Evolutionary conservation across 2,797 vertebrate genomes (phyloP), one percentile per base, ranked within the genome.

Genomic region (Sebastes baramenuke): DNA sequence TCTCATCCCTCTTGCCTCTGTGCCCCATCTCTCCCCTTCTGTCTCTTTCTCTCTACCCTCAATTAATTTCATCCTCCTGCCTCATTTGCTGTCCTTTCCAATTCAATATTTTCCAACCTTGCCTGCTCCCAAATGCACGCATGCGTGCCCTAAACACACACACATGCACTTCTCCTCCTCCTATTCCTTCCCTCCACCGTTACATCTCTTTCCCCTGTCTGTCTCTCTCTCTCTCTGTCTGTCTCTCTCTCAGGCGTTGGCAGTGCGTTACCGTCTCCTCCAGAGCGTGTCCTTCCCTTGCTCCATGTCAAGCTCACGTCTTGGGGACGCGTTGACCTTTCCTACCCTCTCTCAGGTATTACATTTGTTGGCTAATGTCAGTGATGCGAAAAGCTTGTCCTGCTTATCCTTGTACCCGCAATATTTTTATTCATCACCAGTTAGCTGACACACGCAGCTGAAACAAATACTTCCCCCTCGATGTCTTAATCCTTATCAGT

Each of bases 41-140:
- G 83, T 89, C 86, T 88, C 86, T 80, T 84, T 80, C 84, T 89
- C 90, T 88, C 86, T 85, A 87, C 90, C 93, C 93, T 91, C 90
- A 92, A 91, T 95, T 94, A 92, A 95, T 93, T 93, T 92, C 90
- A 90, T 93, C 79, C 91, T 91, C 91, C 84, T 88, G 87, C 91
- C 90, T 92, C 92, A 94, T 93, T 92, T 93, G 86, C 92, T 83
- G 84, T 93, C 88, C 92, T 94, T 89, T 91, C 90, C 87, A 88
- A 90, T 93, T 92, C 89, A 88, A 88, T 89, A 75, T 88, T 91
- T 92, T 87, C 84, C 85, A 91, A 89, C 88, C 87, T 87, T 88
- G 90, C 75, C 85, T 80, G 67, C 80, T 89, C 83, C 76, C 88
- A 84, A 87, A 92, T 87, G 85, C 69, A 84, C 16, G 34, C 74